A percentile compares a stretch with the other conserved stretches of the same genome.
Conservation (phyloP, 2,113 vertebrate species). For the Callopanchax toddi region DNA sequence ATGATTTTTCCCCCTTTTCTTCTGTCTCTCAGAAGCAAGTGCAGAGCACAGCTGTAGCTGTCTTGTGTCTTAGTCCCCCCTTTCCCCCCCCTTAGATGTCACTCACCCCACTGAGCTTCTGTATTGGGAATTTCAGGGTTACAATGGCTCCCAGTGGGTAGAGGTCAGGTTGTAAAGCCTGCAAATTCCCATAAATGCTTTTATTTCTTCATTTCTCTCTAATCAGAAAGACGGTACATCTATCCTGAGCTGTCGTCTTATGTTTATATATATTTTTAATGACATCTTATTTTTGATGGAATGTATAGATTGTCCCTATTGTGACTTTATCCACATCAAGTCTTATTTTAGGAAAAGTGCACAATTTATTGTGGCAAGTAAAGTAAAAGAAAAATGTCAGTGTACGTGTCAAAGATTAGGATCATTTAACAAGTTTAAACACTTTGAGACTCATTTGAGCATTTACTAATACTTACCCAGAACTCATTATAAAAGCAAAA, state of each 20-base stretch:
- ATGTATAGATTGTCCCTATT: conserved; percentile 13
- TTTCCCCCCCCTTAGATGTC: conserved; percentile 33
- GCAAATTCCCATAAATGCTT: conserved; percentile 70
- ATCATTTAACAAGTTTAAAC: not conserved
- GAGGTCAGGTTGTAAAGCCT: conserved; percentile 61
- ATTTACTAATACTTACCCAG: not conserved
- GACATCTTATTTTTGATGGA: conserved; percentile 31
- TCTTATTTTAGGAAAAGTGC: too few relatives aligned
- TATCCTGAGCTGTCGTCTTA: conserved; percentile 10
- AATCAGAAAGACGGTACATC: conserved; percentile 57
- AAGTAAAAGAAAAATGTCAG: not conserved
- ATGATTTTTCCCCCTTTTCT: conserved; percentile 69
- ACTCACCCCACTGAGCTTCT: conserved; percentile 69
- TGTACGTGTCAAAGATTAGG: too few relatives aligned
- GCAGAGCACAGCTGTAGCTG: conserved; percentile 63
- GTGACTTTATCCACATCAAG: not conserved
- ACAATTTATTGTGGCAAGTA: not conserved
- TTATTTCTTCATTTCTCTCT: conserved; percentile 65
- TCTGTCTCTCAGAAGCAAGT: conserved; percentile 62
- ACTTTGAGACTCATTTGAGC: not conserved
- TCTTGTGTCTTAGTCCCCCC: conserved; percentile 49
- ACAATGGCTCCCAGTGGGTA: conserved; percentile 69
- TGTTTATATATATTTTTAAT: not conserved
- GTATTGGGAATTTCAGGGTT: conserved; percentile 78
- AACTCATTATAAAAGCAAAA: conserved; percentile 39